These are phyloP conservation scores for Diorhabda elongata DNA, from an alignment of 1,140 invertebrate genomes.

Conservation along the genomic window DNA sequence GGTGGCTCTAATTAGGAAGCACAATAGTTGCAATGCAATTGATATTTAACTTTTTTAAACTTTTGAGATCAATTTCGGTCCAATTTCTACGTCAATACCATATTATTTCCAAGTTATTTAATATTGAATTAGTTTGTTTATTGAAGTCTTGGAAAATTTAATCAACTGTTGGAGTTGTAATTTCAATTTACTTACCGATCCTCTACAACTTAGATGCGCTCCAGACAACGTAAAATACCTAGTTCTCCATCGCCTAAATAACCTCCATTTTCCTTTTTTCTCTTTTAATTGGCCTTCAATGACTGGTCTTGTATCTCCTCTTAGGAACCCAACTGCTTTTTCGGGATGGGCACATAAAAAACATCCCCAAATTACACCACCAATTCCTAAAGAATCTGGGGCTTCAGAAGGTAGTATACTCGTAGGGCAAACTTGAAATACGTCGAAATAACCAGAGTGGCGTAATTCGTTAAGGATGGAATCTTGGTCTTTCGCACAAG, in stretches of 20 bases:
- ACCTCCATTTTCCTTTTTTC: constrained; percentile 88
- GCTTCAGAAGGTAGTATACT: constrained; percentile 47
- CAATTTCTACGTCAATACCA: too few species aligned
- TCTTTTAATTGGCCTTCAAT: constrained; percentile 91
- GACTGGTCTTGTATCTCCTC: constrained; percentile 67
- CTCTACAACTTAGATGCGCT: constrained; percentile 83
- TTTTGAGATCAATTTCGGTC: too few species aligned
- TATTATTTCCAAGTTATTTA: too few species aligned
- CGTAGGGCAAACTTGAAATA: constrained; percentile 71
- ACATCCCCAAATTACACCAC: constrained; percentile 67
- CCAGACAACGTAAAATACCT: constrained; percentile 90
- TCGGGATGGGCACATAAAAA: constrained; percentile 91
- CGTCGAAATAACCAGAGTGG: constrained; percentile 85
- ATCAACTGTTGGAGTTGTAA: not conserved
- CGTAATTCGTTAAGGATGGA: constrained; percentile 78
- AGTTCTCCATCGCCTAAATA: constrained; percentile 87
- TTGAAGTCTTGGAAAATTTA: not conserved
- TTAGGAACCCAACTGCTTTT: constrained; percentile 73
- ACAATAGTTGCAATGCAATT: too few species aligned
- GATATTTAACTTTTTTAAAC: too few species aligned
- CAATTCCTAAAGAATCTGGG: constrained; percentile 45
- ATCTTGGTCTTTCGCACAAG: constrained; percentile 84
- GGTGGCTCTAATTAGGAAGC: too few species aligned
- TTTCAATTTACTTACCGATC: constrained; percentile 61
- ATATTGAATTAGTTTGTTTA: not conserved